phyloP scores from a whole-genome alignment of 2,113 vertebrate genomes.

The Phasianus colchicus region DNA sequence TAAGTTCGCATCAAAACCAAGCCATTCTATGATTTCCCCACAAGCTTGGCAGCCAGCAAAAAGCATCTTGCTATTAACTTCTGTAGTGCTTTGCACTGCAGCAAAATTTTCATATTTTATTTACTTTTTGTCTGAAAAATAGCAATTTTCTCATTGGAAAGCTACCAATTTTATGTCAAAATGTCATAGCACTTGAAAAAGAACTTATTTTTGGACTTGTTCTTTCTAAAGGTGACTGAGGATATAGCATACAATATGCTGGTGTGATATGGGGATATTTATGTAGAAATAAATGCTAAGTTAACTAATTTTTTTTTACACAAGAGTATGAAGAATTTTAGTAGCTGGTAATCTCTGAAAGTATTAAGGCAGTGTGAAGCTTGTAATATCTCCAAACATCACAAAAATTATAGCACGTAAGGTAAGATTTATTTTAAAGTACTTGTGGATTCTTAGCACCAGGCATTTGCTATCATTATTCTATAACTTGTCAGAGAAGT shows the following conservation, averaged over 20 bases:
- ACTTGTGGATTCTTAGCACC: background rate
- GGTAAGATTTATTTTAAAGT: slow-evolving; percentile 30
- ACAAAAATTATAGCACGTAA: background rate
- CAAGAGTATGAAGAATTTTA: background rate
- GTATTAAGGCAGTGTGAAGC: slow-evolving; percentile 3
- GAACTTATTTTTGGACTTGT: background rate
- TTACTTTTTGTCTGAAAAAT: background rate
- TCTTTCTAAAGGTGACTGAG: background rate
- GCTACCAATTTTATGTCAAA: background rate
- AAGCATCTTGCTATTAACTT: background rate
- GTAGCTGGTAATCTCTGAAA: background rate
- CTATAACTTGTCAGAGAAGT: slow-evolving; percentile 3
- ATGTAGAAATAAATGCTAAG: background rate
- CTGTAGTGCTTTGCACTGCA: background rate
- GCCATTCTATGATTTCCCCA: too few relatives aligned
- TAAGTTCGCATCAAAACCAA: too few relatives aligned
- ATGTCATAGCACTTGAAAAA: background rate
- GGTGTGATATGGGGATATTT: background rate
- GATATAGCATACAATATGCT: background rate
- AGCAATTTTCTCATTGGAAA: background rate
- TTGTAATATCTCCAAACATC: background rate
- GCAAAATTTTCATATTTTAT: background rate
- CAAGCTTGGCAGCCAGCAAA: background rate
- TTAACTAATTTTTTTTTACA: background rate
- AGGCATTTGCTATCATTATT: background rate